These are phyloP conservation scores for Phainopepla nitens DNA, from an alignment of 2,113 vertebrate genomes.

Conservation along the genomic window DNA sequence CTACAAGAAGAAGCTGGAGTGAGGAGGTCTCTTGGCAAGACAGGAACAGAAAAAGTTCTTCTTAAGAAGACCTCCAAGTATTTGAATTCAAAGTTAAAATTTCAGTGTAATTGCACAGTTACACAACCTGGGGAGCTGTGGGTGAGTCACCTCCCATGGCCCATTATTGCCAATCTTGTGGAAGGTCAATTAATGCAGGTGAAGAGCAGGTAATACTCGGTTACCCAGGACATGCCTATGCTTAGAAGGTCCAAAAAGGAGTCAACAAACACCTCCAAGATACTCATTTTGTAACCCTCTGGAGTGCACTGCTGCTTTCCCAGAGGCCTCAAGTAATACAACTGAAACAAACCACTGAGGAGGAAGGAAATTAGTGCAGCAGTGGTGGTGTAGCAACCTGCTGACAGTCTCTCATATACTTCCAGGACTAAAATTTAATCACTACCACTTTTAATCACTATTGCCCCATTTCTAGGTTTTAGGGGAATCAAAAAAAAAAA, in stretches of 20 bases:
- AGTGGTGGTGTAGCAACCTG: neutral
- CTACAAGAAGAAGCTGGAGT: neutral
- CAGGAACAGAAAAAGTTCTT: neutral
- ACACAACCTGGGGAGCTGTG: neutral
- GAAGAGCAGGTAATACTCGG: neutral
- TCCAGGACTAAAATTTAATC: neutral
- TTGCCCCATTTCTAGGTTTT: neutral
- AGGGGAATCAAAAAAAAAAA: rapidly evolving
- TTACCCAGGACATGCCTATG: neutral
- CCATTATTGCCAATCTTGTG: neutral
- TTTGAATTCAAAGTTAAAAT: neutral
- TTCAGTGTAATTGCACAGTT: neutral
- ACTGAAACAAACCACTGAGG: neutral
- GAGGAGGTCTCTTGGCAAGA: neutral
- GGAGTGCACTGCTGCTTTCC: neutral
- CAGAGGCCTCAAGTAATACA: neutral
- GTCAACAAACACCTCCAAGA: neutral
- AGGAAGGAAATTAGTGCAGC: neutral
- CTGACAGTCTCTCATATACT: neutral
- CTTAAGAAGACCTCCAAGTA: neutral
- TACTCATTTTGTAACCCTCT: neutral
- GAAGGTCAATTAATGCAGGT: neutral
- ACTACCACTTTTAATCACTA: neutral
- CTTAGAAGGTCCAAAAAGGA: neutral
- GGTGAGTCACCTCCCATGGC: neutral